Evolutionary conservation across 2,888 invertebrate genomes (phyloP).

Genomic region (Parthenolecanium corni): DNA sequence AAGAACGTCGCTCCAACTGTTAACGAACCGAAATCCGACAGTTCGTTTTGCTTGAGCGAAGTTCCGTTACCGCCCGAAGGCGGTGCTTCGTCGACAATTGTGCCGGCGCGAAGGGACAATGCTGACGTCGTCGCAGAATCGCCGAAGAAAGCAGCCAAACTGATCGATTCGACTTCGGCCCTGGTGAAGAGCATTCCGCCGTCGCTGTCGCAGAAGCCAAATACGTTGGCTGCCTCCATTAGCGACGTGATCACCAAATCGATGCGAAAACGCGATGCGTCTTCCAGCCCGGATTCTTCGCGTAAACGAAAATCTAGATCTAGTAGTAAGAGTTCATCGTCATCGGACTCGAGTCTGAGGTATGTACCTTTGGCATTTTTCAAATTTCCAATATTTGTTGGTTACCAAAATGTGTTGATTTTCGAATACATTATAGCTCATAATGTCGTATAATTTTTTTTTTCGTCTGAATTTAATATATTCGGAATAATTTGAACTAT

Average conservation of each 20-base stretch:
- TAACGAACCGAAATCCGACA: not conserved
- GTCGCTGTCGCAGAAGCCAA: no score
- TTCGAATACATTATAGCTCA: no score
- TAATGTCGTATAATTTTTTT: no score
- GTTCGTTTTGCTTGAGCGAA: constrained; percentile 1
- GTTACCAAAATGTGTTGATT: no score
- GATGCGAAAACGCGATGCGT: not conserved
- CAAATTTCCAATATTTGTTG: no score
- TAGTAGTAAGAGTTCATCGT: constrained; percentile 10
- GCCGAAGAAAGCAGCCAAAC: not conserved
- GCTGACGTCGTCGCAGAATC: not conserved
- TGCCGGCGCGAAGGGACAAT: not conserved
- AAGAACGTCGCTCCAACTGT: not conserved
- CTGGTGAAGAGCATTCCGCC: no score
- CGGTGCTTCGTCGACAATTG: not conserved
- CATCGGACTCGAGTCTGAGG: constrained; percentile 18
- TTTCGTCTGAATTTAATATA: no score
- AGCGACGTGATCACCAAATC: not conserved
- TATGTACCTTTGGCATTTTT: no score
- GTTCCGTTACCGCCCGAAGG: constrained; percentile 13
- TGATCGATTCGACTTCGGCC: not conserved
- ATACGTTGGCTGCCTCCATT: no score
- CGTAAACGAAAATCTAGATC: not conserved
- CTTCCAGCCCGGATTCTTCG: constrained; percentile 3
- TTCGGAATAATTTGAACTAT: no score